Evolutionary conservation across 2,888 invertebrate species (phyloP), one percentile per base, ranked within the genome.

Genomic region (Masnerella sp.): DNA sequence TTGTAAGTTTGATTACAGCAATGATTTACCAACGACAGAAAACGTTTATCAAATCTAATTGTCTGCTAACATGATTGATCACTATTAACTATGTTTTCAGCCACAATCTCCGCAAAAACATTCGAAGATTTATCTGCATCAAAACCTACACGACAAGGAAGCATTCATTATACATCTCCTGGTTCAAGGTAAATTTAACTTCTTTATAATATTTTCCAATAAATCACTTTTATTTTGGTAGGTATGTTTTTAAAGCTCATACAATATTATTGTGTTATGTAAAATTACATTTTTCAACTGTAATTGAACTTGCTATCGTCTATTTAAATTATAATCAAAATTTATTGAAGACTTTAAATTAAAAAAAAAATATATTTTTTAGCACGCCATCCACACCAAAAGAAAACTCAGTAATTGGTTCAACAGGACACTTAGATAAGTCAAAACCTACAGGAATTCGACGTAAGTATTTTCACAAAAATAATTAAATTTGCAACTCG

Each of bases 71-170:
- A n/a, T n/a, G n/a, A n/a, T n/a, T n/a, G n/a, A n/a, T n/a, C n/a
- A n/a, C n/a, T n/a, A 36, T 5, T 36, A 36, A 2, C 3, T 36
- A 36, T 36, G 14, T 15, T 56, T 49, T 3, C 18, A 72, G 72
- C 47, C 2, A 61, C 61, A 12, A 69, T 68, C 14, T 71, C 71
- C 17, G 69, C 65, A 36, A 67, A 65, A 54, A 74, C 65, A 17
- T 62, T 70, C 17, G 74, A 67, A 58, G 74, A 67, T 67, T 47
- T 74, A 20, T 70, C 74, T 17, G 70, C 70, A 14, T 65, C 74
- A 8, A 74, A 74, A 47, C 74, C 74, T 12, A 65, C 65, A 9
- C 51, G 70, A 32, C 74, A 74, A 42, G 45, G 51, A 5, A 65
- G 49, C 54, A 0, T 59, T 36, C 56, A 47, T 14, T 74, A 70